Evolutionary conservation across 2,797 vertebrate species (phyloP).

Genomic region (Gobionotothen gibberifrons): DNA sequence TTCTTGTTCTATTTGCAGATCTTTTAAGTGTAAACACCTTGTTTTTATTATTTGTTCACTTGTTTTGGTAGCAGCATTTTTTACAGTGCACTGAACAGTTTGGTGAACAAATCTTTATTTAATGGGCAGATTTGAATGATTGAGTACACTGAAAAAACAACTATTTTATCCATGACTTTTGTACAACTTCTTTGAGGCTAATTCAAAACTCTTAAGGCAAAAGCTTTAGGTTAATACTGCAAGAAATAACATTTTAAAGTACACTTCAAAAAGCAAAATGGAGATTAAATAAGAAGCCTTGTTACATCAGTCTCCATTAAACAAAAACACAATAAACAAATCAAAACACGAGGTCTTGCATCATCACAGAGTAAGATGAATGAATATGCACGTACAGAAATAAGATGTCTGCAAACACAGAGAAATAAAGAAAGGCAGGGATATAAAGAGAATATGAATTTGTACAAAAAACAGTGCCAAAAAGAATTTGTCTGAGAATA

Average conservation of each 20-base stretch:
- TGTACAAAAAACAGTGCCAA: background rate
- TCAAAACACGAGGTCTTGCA: background rate
- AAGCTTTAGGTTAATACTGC: background rate
- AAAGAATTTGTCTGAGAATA: constrained; percentile 23
- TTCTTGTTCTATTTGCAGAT: too few species aligned
- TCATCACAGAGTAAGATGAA: background rate
- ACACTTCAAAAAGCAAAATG: constrained; percentile 9
- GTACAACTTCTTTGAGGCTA: too few species aligned
- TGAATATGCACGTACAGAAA: background rate
- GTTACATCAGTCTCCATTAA: background rate
- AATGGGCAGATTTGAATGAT: too few species aligned
- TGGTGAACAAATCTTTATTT: too few species aligned
- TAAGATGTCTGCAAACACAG: constrained; percentile 4
- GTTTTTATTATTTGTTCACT: too few species aligned
- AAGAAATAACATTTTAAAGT: constrained; percentile 28
- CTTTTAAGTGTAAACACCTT: too few species aligned
- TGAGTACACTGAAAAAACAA: too few species aligned
- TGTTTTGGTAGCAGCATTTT: too few species aligned
- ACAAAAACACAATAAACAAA: background rate
- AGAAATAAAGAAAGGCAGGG: background rate
- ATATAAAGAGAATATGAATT: constrained; percentile 19
- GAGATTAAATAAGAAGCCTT: constrained; percentile 12
- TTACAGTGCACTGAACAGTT: too few species aligned
- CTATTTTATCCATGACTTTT: too few species aligned
- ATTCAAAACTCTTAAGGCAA: constrained; percentile 7